Percentiles rank a stretch among this genome's conserved stretches.
These are phyloP conservation scores for Drosophila mettleri DNA, from an alignment of 2,888 invertebrate genomes.

Conservation along the genomic window DNA sequence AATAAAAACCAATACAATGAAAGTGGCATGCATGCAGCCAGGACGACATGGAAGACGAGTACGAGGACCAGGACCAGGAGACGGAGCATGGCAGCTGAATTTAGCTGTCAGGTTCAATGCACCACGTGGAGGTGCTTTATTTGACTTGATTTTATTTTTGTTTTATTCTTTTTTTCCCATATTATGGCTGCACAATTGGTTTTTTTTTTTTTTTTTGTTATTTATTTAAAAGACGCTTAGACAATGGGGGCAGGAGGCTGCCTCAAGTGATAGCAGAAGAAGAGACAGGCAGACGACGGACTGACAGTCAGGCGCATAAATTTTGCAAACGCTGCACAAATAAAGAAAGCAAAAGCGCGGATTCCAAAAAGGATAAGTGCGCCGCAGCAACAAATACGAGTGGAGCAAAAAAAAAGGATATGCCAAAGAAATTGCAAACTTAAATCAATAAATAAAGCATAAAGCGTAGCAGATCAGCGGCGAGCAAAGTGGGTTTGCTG, in stretches of 20 bases:
- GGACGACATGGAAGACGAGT: background rate
- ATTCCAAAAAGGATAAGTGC: slow-evolving; percentile 64
- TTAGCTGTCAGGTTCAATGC: slow-evolving; percentile 55
- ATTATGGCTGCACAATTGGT: slow-evolving; percentile 30
- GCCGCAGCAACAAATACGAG: slow-evolving; percentile 41
- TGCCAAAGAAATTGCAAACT: slow-evolving; percentile 76
- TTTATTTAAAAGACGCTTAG: slow-evolving; percentile 79
- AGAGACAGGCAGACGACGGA: background rate
- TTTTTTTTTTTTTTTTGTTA: slow-evolving; percentile 75
- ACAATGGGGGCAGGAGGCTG: slow-evolving; percentile 41
- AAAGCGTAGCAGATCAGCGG: slow-evolving; percentile 40
- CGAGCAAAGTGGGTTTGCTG: slow-evolving; percentile 7
- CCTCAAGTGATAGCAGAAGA: slow-evolving; percentile 30
- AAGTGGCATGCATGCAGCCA: slow-evolving; percentile 35
- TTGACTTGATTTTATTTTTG: slow-evolving; percentile 29
- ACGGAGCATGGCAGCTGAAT: background rate
- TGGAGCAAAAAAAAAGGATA: slow-evolving; percentile 32
- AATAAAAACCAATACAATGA: slow-evolving; percentile 75
- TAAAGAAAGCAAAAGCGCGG: slow-evolving; percentile 30
- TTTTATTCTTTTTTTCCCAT: slow-evolving; percentile 24
- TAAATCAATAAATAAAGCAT: slow-evolving; percentile 83
- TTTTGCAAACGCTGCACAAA: slow-evolving; percentile 69
- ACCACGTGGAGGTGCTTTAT: slow-evolving; percentile 42
- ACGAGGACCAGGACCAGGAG: background rate
- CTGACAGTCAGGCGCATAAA: slow-evolving; percentile 72